These are phyloP conservation scores for Galerucella pusilla DNA, from an alignment of 2,888 invertebrate genomes.

Conservation along the genomic window DNA sequence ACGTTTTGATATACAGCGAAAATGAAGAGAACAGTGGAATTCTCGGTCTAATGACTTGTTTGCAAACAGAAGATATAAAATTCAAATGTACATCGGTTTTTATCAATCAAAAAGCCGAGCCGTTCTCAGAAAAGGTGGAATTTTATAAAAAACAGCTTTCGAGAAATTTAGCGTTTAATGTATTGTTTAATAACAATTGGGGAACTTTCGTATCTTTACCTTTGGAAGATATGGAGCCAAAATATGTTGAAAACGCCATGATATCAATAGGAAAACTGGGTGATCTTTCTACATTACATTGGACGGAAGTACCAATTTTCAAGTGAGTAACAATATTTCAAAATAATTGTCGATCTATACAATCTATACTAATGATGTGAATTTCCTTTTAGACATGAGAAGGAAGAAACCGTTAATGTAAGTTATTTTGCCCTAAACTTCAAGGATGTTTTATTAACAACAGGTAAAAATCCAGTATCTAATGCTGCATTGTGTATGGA, in stretches of 20 bases:
- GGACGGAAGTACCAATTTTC: slow-evolving; percentile 75
- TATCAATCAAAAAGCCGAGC: slow-evolving; percentile 40
- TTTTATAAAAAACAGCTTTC: slow-evolving; percentile 48
- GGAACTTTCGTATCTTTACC: slow-evolving; percentile 50
- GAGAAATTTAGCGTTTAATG: slow-evolving; percentile 51
- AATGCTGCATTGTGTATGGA: background rate
- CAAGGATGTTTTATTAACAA: slow-evolving; percentile 95
- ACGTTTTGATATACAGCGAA: slow-evolving; percentile 42
- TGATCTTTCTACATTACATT: slow-evolving; percentile 82
- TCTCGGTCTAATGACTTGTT: slow-evolving; percentile 49
- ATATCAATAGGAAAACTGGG: slow-evolving; percentile 65
- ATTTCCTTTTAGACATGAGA: slow-evolving; percentile 20
- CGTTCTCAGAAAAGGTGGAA: slow-evolving; percentile 44
- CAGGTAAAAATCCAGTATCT: slow-evolving; percentile 80
- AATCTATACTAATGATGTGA: too few relatives aligned
- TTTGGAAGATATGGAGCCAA: slow-evolving; percentile 29
- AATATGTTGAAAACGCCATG: slow-evolving; percentile 66
- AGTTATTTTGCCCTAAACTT: slow-evolving; percentile 94
- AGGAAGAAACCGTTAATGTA: slow-evolving; percentile 58
- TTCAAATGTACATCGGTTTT: slow-evolving; percentile 45
- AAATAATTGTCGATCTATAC: background rate
- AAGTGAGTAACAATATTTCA: slow-evolving; percentile 35
- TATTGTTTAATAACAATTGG: slow-evolving; percentile 49
- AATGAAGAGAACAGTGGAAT: slow-evolving; percentile 46
- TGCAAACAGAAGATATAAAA: slow-evolving; percentile 42